Evolutionary conservation across 2,888 invertebrate genomes (phyloP).

Genomic region (Scaptomyza cyrtandrae): DNA sequence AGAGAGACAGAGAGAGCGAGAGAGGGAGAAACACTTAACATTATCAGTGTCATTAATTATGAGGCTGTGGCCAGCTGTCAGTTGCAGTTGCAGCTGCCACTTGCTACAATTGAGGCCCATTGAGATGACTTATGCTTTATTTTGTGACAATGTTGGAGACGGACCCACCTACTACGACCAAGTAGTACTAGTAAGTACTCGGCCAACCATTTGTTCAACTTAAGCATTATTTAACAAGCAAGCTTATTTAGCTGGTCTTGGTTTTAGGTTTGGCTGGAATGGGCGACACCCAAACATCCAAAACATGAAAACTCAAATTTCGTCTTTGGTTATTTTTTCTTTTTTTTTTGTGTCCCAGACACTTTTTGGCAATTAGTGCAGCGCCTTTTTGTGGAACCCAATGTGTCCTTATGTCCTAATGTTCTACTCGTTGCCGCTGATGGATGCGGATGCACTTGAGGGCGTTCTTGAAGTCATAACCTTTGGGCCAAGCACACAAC

Average conservation of each 20-base stretch:
- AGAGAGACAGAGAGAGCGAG: background rate
- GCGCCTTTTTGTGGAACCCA: background rate
- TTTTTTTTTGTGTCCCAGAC: too few species aligned
- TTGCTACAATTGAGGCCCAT: conserved; percentile 44
- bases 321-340: conserved; percentile 24
- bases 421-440: conserved; percentile 22
- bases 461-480: background rate
- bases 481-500: conserved; percentile 31
- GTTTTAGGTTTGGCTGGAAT: background rate
- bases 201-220: conserved; percentile 1
- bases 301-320: conserved; percentile 77
- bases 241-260: too few species aligned
- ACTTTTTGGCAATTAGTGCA: conserved; percentile 61
- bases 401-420: conserved; percentile 2
- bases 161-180: conserved; percentile 22
- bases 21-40: conserved; percentile 10
- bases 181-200: background rate
- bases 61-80: conserved; percentile 41
- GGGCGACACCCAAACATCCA: conserved; percentile 66
- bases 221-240: conserved; percentile 22
- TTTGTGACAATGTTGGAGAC: conserved; percentile 39
- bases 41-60: conserved; percentile 21
- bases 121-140: conserved; percentile 51
- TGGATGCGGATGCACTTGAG: conserved; percentile 55
- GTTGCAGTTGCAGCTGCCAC: conserved; percentile 42